Evolutionary conservation across 2,888 invertebrate genomes (phyloP).

Genomic region (Lithosia quadra): DNA sequence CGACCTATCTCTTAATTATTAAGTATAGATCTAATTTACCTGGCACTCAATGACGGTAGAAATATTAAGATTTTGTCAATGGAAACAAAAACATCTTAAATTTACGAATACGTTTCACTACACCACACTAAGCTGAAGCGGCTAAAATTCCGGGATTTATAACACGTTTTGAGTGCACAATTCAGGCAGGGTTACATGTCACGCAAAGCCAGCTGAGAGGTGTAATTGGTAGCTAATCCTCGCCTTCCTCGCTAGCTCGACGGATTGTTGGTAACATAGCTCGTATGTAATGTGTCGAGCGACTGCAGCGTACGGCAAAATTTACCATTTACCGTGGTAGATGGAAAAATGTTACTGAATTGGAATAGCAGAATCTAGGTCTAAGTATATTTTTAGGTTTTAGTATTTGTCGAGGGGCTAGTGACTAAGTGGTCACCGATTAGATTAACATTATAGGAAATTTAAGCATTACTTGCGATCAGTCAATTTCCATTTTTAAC

Average conservation of each 20-base stretch:
- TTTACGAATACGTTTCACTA: conserved; percentile 1
- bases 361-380: background rate
- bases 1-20: too few species aligned
- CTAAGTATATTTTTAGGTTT: background rate
- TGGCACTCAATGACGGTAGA: background rate
- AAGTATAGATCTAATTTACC: background rate
- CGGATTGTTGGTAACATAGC: conserved; percentile 54
- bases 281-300: conserved; percentile 32
- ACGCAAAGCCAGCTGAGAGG: conserved; percentile 63
- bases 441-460: too few species aligned
- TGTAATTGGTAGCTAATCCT: conserved; percentile 82
- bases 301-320: conserved; percentile 21
- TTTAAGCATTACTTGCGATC: too few species aligned
- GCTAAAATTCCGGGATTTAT: conserved; percentile 46
- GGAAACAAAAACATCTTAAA: conserved; percentile 18
- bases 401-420: too few species aligned
- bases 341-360: background rate
- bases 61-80: background rate
- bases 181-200: conserved; percentile 46
- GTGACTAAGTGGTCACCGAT: too few species aligned
- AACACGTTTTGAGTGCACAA: conserved; percentile 57
- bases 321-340: background rate
- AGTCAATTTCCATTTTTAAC: too few species aligned
- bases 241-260: conserved; percentile 62
- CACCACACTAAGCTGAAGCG: conserved; percentile 10